These are phyloP conservation scores for Azemiops feae DNA, from an alignment of 2,113 vertebrate species.

Conservation along the genomic window DNA sequence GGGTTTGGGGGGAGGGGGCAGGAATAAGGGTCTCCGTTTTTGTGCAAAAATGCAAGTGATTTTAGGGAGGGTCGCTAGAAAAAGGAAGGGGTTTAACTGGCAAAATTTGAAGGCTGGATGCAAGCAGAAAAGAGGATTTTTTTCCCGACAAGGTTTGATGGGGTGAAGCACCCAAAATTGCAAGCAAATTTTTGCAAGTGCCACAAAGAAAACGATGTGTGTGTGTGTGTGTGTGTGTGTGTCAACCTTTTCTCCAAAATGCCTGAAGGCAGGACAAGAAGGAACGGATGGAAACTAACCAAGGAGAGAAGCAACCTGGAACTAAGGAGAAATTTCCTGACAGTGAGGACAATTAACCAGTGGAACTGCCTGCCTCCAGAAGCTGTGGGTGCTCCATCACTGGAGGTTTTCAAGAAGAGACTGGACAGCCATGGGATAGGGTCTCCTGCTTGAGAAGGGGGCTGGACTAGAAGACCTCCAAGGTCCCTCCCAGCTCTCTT, in stretches of 20 bases:
- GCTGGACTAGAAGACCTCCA: background rate
- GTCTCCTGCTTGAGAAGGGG: background rate
- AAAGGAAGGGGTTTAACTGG: too few relatives aligned
- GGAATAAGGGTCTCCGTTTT: background rate
- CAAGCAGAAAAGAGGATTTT: background rate
- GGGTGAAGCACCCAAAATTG: background rate
- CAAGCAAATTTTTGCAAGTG: background rate
- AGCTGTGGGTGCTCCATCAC: too few relatives aligned
- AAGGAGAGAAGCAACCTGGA: background rate
- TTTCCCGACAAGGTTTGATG: background rate
- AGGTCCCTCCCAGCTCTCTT: background rate
- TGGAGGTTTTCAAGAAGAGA: too few relatives aligned
- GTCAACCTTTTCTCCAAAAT: too few relatives aligned
- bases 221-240: too few relatives aligned
- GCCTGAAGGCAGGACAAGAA: too few relatives aligned
- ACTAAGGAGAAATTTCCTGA: background rate
- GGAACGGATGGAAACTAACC: background rate
- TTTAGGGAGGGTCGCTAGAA: background rate
- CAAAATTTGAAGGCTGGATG: background rate
- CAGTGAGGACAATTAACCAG: background rate
- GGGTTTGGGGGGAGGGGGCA: background rate
- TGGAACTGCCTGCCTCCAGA: background rate
- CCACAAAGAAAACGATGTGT: too few relatives aligned
- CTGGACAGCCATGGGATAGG: fast-evolving
- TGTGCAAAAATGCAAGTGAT: background rate